These are phyloP conservation scores for Trichopoda pennipes DNA, from an alignment of 2,888 invertebrate genomes.

Conservation along the genomic window DNA sequence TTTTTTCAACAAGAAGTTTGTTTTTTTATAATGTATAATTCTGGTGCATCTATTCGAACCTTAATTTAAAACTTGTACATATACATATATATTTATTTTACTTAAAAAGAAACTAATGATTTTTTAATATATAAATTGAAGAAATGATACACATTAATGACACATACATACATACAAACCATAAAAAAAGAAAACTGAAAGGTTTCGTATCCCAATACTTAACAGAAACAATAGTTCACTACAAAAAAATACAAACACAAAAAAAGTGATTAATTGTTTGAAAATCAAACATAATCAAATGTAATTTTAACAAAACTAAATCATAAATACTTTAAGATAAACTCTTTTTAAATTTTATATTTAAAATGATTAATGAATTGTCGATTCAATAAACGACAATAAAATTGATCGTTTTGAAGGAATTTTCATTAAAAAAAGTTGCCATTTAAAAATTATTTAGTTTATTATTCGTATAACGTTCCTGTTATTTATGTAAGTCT, in stretches of 20 bases:
- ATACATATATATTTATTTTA: not conserved
- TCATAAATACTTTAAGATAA: conserved; percentile 48
- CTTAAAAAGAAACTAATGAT: conserved; percentile 40
- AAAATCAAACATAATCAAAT: conserved; percentile 21
- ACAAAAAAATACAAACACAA: conserved; percentile 10
- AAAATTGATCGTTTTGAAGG: too few relatives aligned
- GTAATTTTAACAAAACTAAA: conserved; percentile 10
- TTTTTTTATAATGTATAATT: too few relatives aligned
- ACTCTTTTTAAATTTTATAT: conserved; percentile 42
- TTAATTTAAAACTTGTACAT: too few relatives aligned
- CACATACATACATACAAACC: conserved; percentile 40
- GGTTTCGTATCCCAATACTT: conserved; percentile 3
- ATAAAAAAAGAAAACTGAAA: conserved; percentile 27
- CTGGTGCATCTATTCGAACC: too few relatives aligned
- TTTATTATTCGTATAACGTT: too few relatives aligned
- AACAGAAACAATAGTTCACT: conserved; percentile 14
- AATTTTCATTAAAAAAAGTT: too few relatives aligned
- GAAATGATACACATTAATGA: conserved; percentile 46
- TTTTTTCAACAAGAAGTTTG: too few relatives aligned
- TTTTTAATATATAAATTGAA: conserved; percentile 46
- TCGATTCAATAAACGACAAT: conserved; percentile 32
- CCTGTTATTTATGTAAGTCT: too few relatives aligned
- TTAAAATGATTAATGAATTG: conserved; percentile 56
- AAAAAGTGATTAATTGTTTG: conserved; percentile 64
- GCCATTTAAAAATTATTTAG: too few relatives aligned